Evolutionary conservation across 1,140 invertebrate species (phyloP).

Genomic region (Drosophila simulans): DNA sequence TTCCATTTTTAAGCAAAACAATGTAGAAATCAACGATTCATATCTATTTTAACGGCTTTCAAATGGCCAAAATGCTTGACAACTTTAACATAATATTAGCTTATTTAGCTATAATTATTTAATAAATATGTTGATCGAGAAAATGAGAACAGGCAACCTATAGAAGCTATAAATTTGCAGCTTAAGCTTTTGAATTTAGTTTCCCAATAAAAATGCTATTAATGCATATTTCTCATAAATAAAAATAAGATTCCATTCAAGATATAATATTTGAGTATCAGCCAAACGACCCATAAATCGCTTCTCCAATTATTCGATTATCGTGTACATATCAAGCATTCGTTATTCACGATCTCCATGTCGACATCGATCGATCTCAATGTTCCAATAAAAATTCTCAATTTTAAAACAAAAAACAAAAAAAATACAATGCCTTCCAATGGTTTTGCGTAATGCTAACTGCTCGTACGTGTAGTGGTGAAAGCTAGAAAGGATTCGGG

Average conservation of each 20-base stretch:
- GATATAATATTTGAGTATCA: neutral
- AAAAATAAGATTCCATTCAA: too few species aligned
- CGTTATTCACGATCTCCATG: constrained; percentile 1
- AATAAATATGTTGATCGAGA: too few species aligned
- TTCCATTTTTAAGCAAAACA: neutral
- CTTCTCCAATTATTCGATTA: constrained; percentile 1
- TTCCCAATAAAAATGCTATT: too few species aligned
- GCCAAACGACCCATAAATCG: constrained; percentile 15
- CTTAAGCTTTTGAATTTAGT: too few species aligned
- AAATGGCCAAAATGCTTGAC: too few species aligned
- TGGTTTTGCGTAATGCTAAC: constrained; percentile 9
- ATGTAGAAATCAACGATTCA: too few species aligned
- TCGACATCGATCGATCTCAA: constrained; percentile 9
- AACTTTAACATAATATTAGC: too few species aligned
- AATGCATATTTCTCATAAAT: too few species aligned
- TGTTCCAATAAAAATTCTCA: constrained; percentile 47
- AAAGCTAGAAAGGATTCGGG: constrained; percentile 67
- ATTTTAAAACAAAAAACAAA: constrained; percentile 31
- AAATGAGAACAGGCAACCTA: too few species aligned
- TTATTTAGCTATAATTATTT: too few species aligned
- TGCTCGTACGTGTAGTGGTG: constrained; percentile 31
- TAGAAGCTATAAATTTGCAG: too few species aligned
- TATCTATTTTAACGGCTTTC: too few species aligned
- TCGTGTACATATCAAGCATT: constrained; percentile 9
- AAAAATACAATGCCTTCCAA: constrained; percentile 23